Conservation (phyloP, 2,797 vertebrate species). For the Protonibea diacanthus region DNA sequence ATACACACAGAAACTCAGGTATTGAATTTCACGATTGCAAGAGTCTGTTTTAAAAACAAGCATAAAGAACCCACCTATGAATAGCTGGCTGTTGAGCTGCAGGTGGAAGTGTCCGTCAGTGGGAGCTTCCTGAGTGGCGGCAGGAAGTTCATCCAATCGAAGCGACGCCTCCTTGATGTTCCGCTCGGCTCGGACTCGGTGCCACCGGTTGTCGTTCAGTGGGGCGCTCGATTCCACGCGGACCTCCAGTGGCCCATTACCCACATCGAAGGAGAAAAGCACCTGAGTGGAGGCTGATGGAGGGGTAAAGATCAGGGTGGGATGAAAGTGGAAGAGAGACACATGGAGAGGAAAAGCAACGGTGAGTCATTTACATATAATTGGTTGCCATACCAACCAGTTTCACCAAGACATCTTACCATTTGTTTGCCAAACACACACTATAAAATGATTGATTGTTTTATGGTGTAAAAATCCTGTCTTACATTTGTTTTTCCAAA, state of each 20-base stretch:
- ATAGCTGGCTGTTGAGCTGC: slow-evolving; percentile 93
- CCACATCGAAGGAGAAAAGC: slow-evolving; percentile 91
- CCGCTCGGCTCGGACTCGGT: slow-evolving; percentile 88
- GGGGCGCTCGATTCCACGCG: slow-evolving; percentile 80
- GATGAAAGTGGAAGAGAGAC: not conserved
- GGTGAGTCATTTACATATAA: not conserved
- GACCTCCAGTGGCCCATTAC: slow-evolving; percentile 89
- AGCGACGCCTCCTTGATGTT: slow-evolving; percentile 91
- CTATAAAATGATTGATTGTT: not conserved
- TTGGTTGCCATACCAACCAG: not conserved
- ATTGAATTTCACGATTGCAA: not conserved
- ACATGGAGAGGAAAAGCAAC: not conserved
- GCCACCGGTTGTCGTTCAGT: slow-evolving; percentile 95
- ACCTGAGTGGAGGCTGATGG: slow-evolving; percentile 88
- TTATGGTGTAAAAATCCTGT: not conserved
- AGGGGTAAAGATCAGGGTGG: not conserved
- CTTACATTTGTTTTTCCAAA: not conserved
- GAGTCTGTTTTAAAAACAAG: not conserved
- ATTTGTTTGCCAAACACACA: not conserved
- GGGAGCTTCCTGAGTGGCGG: slow-evolving; percentile 81
- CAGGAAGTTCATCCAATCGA: slow-evolving; percentile 88
- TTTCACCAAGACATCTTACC: not conserved
- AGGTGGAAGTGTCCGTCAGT: slow-evolving; percentile 90
- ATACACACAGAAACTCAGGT: not conserved
- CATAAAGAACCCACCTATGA: slow-evolving; percentile 86